Percentiles rank a stretch among this genome's conserved stretches.
Evolutionary conservation across 1,140 invertebrate species (phyloP).

Genomic region (Lepidurus apus): DNA sequence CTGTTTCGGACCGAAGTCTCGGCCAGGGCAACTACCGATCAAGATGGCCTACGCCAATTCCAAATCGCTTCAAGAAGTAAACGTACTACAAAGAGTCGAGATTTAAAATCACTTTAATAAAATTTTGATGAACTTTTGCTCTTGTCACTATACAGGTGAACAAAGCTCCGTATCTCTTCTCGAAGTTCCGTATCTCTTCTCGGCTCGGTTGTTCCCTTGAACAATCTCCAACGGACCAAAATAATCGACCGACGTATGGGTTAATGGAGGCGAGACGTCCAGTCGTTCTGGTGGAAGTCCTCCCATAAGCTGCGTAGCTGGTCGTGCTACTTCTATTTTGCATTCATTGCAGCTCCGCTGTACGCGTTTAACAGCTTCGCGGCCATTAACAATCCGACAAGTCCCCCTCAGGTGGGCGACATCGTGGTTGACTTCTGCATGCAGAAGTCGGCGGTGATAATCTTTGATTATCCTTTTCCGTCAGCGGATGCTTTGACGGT

Average conservation of each 20-base stretch:
- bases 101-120: too few species aligned
- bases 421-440: not conserved
- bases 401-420: not conserved
- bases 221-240: slow-evolving; percentile 40
- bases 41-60: too few species aligned
- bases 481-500: slow-evolving; percentile 18
- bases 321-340: not conserved
- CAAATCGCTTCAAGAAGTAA: too few species aligned
- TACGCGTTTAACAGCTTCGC: slow-evolving; percentile 23
- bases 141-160: slow-evolving; percentile 31
- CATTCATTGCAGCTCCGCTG: slow-evolving; percentile 17
- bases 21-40: too few species aligned
- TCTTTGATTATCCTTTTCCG: not conserved
- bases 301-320: slow-evolving; percentile 29
- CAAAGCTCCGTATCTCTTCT: too few species aligned
- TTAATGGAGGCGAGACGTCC: slow-evolving; percentile 37
- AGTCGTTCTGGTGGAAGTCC: slow-evolving; percentile 27
- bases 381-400: slow-evolving; percentile 27
- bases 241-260: slow-evolving; percentile 39
- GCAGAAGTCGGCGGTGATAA: slow-evolving; percentile 2
- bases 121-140: not conserved
- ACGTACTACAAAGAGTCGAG: too few species aligned
- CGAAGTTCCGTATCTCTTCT: slow-evolving; percentile 34
- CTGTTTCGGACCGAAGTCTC: too few species aligned
- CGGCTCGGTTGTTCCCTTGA: not conserved